phyloP scores from a whole-genome alignment of 2,113 vertebrate genomes.

The Erpornis zantholeuca region DNA sequence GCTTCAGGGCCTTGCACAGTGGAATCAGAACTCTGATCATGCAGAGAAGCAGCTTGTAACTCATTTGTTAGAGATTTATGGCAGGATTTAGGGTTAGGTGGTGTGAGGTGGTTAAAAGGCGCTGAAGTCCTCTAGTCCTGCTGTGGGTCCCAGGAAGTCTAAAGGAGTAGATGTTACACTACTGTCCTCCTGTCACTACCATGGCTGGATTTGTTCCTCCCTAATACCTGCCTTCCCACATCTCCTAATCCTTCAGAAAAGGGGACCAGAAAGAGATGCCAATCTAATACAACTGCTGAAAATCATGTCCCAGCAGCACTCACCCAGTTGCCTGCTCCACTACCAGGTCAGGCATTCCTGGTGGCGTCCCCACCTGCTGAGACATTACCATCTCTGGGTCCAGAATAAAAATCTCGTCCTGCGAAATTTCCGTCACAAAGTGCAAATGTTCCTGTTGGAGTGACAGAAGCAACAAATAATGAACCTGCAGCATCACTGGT shows the following conservation, averaged over 20 bases:
- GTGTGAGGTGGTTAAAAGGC: neutral
- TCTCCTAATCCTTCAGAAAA: neutral
- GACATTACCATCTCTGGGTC: slow-evolving; percentile 83
- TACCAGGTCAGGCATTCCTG: slow-evolving; percentile 94
- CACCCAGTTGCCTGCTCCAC: slow-evolving; percentile 89
- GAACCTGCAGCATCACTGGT: neutral
- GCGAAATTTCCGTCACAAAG: slow-evolving; percentile 97
- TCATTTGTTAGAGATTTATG: neutral
- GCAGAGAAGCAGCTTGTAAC: neutral
- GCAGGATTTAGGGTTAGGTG: neutral
- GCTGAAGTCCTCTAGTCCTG: neutral
- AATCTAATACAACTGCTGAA: neutral
- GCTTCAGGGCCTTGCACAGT: neutral
- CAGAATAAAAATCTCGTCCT: slow-evolving; percentile 97
- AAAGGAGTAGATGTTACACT: neutral
- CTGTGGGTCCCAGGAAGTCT: neutral
- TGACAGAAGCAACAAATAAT: neutral
- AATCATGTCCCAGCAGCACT: neutral
- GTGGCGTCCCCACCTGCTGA: slow-evolving; percentile 72
- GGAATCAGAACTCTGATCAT: neutral
- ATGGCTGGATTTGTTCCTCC: neutral
- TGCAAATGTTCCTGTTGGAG: slow-evolving; percentile 91
- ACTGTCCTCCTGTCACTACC: neutral
- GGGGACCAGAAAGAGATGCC: neutral
- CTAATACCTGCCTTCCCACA: neutral